Evolutionary conservation across 2,797 vertebrate genomes (phyloP), one percentile per base, ranked within the genome.

Genomic region (Gymnoscopelus microlampas): DNA sequence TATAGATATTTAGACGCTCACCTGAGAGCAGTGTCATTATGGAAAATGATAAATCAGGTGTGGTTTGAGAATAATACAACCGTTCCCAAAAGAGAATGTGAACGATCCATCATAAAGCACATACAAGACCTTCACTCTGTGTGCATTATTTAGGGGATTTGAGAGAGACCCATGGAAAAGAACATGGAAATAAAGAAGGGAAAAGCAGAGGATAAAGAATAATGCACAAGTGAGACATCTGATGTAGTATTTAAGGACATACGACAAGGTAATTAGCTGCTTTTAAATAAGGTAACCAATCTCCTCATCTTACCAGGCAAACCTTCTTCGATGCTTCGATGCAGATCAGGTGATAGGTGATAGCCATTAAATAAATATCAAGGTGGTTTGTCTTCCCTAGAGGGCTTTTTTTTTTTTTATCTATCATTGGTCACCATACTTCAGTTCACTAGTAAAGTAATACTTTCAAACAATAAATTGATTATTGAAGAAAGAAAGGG

Each of bases 131-230:
- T 81, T 87, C 80, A 79, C 76, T 82, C 56, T 3, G 2, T 74
- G 85, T 92, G 75, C 88, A 91, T 92, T 92, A 93, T 92, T 93
- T 80, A 92, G 83, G 87, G 76, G 68, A 57, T 59, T 87, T 87
- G 70, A 78, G 81, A 84, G 74, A 79, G 71, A 85, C 87, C 85
- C 87, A 47, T 67, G 77, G 83, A 32, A 71, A 64, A 66, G 74
- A 79, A 76, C 71, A 76, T 76, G 57, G 70, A 65, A 39, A 83
- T 35, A n/a, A 78, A 69, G 74, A 58, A 70, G 71, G 26, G 50
- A 73, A 74, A 74, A 50, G 24, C 55, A 80, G 54, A 72, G 75
- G 49, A 7, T 50, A 48, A 74, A 83, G 78, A 90, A 81, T 74
- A 80, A 78, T 77, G 83, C 80, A 79, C 44, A 53, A 75, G 64